phyloP scores from a whole-genome alignment of 2,113 vertebrate species.

The Thermophis baileyi region DNA sequence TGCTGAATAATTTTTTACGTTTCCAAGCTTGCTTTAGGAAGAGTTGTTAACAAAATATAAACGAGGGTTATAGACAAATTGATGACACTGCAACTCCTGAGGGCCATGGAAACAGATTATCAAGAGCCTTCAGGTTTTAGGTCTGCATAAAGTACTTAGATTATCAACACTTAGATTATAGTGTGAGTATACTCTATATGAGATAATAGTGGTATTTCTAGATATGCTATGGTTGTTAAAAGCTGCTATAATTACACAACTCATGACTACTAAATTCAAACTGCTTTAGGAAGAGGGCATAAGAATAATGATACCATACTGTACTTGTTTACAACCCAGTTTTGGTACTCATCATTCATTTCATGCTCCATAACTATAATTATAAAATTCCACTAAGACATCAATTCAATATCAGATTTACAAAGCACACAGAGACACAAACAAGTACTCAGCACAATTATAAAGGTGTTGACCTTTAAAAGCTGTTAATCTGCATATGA shows the following conservation, averaged over 20 bases:
- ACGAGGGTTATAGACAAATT: neutral
- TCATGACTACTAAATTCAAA: neutral
- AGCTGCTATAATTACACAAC: neutral
- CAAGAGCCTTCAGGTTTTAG: neutral
- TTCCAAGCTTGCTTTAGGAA: neutral
- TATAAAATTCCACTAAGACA: conserved; percentile 60
- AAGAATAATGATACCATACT: conserved; percentile 35
- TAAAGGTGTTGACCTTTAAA: conserved; percentile 65
- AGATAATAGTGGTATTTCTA: neutral
- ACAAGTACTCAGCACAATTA: conserved; percentile 60
- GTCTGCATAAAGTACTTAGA: neutral
- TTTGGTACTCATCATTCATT: conserved; percentile 43
- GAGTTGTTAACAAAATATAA: neutral
- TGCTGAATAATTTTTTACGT: neutral
- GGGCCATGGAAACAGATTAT: neutral
- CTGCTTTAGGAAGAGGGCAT: conserved; percentile 37
- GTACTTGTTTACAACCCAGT: conserved; percentile 40
- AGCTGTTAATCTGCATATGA: conserved; percentile 61
- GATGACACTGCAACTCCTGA: neutral
- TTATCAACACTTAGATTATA: neutral
- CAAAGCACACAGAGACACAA: conserved; percentile 61
- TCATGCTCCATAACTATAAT: conserved; percentile 56
- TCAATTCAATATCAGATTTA: conserved; percentile 63
- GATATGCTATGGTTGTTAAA: conserved; percentile 30
- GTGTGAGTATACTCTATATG: conserved; percentile 7